These are phyloP conservation scores for Nowickia ferox DNA, from an alignment of 2,888 invertebrate species.

Conservation along the genomic window DNA sequence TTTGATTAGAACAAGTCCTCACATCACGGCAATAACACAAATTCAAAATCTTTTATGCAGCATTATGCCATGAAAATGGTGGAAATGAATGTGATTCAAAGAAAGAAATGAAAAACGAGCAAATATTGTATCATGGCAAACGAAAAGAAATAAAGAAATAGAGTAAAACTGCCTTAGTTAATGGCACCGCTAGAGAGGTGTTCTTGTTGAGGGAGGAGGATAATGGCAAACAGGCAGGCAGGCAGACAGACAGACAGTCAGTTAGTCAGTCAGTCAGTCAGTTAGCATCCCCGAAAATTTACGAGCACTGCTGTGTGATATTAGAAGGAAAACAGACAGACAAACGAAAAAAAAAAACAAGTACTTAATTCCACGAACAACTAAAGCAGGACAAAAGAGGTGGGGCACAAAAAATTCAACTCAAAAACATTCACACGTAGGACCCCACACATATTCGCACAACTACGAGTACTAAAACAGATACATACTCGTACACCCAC, in stretches of 20 bases:
- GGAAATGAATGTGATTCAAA: slow-evolving; percentile 47
- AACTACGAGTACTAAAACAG: background rate
- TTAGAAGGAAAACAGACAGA: background rate
- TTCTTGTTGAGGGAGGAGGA: background rate
- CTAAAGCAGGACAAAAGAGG: slow-evolving; percentile 15
- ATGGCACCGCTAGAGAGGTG: slow-evolving; percentile 11
- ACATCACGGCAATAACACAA: background rate
- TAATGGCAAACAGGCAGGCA: background rate
- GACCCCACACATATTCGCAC: background rate
- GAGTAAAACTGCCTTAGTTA: slow-evolving; percentile 40
- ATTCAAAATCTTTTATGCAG: slow-evolving; percentile 41
- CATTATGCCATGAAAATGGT: slow-evolving; percentile 41
- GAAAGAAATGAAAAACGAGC: slow-evolving; percentile 33
- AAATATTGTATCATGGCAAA: background rate
- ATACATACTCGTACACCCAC: background rate
- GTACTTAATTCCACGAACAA: slow-evolving; percentile 22
- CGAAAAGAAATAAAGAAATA: slow-evolving; percentile 56
- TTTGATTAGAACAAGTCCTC: background rate
- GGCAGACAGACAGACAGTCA: background rate
- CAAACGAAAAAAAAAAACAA: slow-evolving; percentile 1
- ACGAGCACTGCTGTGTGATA: slow-evolving; percentile 38
- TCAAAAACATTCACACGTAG: background rate
- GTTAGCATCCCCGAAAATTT: slow-evolving; percentile 54
- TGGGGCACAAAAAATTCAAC: slow-evolving; percentile 17
- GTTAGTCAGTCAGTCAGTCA: background rate